These are phyloP conservation scores for Dryas iulia DNA, from an alignment of 1,140 invertebrate species.

Conservation along the genomic window DNA sequence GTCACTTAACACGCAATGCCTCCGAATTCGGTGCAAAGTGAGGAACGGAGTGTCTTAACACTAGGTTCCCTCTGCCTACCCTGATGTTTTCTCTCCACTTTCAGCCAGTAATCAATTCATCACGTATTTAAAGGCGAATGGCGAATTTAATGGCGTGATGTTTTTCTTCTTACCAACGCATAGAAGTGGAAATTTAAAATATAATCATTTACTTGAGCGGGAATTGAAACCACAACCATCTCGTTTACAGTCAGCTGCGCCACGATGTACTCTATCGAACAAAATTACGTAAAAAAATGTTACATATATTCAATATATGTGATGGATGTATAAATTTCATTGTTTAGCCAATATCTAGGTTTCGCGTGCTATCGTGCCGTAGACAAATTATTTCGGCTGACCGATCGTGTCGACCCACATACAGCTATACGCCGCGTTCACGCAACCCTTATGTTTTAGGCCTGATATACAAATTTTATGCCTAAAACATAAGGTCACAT, in stretches of 20 bases:
- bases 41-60: no score
- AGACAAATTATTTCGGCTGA: slow-evolving; percentile 25
- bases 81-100: no score
- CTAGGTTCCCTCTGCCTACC: no score
- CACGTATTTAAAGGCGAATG: no score
- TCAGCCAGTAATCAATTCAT: no score
- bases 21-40: no score
- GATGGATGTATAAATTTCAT: slow-evolving; percentile 2
- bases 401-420: slow-evolving; percentile 26
- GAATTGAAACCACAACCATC: no score
- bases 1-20: no score
- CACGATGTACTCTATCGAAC: not conserved
- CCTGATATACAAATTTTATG: not conserved
- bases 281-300: not conserved
- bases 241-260: not conserved
- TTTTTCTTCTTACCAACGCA: no score
- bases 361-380: slow-evolving; percentile 13
- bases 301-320: not conserved
- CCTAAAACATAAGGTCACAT: not conserved
- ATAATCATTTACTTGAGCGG: no score
- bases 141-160: no score
- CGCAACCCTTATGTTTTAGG: slow-evolving; percentile 4
- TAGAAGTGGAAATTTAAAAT: no score
- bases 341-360: slow-evolving; percentile 22
- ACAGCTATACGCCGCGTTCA: not conserved